A percentile compares a stretch with the other conserved stretches of the same genome.
phyloP scores from a whole-genome alignment of 92 coral and sea anemone species.

The Umimayanthus kanabou region DNA sequence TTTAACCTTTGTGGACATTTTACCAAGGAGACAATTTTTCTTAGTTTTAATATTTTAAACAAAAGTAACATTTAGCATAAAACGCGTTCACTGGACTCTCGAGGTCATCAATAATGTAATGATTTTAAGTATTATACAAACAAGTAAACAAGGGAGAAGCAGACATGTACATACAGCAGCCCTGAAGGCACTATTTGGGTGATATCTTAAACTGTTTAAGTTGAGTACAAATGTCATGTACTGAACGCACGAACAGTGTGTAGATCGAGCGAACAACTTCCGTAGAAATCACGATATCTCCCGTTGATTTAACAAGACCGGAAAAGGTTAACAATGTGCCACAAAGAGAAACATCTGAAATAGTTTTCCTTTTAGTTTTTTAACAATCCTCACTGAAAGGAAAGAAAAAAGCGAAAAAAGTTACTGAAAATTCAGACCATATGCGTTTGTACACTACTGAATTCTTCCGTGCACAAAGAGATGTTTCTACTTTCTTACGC shows the following conservation, averaged over 20 bases:
- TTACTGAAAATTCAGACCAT: background rate
- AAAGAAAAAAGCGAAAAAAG: background rate
- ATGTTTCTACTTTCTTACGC: background rate
- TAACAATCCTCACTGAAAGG: background rate
- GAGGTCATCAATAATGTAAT: slow-evolving; percentile 14
- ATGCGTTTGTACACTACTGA: background rate
- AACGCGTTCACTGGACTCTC: slow-evolving; percentile 4
- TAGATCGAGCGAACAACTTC: background rate
- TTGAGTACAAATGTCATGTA: background rate
- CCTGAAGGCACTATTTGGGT: background rate
- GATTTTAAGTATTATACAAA: slow-evolving; percentile 14
- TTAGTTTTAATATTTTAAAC: slow-evolving; percentile 14
- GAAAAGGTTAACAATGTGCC: background rate
- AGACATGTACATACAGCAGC: background rate
- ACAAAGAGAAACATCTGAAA: background rate
- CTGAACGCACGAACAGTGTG: background rate
- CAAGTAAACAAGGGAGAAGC: background rate
- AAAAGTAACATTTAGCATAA: slow-evolving; percentile 27
- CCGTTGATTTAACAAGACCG: background rate
- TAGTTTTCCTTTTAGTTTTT: background rate
- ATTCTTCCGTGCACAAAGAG: slow-evolving; percentile 18
- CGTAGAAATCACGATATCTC: background rate
- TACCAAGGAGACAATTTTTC: background rate
- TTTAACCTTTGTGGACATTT: background rate
- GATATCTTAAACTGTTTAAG: background rate